Evolutionary conservation across 2,888 invertebrate species (phyloP), one percentile per base, ranked within the genome.

Genomic region (Phrixothrix hirtus): DNA sequence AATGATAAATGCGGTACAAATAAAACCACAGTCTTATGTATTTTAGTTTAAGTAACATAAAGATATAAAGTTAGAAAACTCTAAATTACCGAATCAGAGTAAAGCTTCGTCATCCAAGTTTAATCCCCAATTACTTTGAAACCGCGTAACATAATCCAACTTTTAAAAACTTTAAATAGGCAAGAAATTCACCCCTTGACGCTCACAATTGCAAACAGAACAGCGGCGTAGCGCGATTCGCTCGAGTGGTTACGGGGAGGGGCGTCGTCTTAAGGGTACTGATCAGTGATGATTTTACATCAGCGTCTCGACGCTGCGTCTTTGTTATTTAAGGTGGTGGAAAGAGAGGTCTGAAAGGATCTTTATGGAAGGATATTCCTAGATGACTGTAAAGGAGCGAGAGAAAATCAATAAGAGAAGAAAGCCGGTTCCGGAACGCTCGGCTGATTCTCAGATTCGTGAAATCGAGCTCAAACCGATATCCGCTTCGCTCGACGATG

Each of bases 361-460:
- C 51, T 41, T 52, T 46, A 15, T 34, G 48, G 66, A 62, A 62
- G 62, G 64, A 59, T 62, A 62, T 51, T 54, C 53, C 62, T 61
- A 58, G 62, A 62, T 64, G 66, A 65, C 60, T 61, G 67, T 63
- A 62, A 65, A 65, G 62, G 68, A 66, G 63, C 67, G 64, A 68
- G 69, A 69, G 74, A 75, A 76, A 75, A 76, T 75, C 75, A 75
- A 76, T 75, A 75, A 75, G 72, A 72, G 74, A 75, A 75, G 75
- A 75, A 75, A 75, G 74, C 72, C 74, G 73, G 75, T 75, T 76
- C 75, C 76, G 75, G 76, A 75, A 76, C 76, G 76, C 73, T 75
- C 74, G 73, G 75, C 75, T 75, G 75, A 71, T 70, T 74, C 73
- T 75, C 75, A 75, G 75, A 75, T 75, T 76, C 76, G 75, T 74